Conservation (phyloP, 2,888 invertebrate species). For the Platycheirus rosarum region DNA sequence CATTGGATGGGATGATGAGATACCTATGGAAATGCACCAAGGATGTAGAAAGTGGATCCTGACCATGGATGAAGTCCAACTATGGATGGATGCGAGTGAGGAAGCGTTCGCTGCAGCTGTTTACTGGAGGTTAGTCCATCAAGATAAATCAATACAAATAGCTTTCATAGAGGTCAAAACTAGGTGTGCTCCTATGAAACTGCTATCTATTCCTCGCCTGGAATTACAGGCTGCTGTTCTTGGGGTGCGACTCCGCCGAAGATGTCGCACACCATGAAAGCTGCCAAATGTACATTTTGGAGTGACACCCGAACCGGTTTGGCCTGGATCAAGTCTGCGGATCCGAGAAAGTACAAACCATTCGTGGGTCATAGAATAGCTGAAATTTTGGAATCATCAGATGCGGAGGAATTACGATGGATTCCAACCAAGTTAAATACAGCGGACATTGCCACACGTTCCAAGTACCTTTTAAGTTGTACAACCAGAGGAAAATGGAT, state of each 20-base stretch:
- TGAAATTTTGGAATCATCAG: constrained; percentile 22
- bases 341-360: constrained; percentile 29
- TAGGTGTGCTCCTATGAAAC: constrained; percentile 14
- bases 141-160: not conserved
- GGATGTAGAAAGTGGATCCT: not conserved
- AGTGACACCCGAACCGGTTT: constrained; percentile 28
- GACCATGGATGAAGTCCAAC: not conserved
- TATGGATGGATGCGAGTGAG: constrained; percentile 3
- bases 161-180: constrained; percentile 29
- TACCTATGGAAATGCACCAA: not conserved
- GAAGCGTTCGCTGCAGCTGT: constrained; percentile 13
- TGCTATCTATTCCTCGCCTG: too few species aligned
- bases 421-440: constrained; percentile 29
- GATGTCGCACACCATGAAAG: constrained; percentile 6
- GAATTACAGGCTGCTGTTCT: too few species aligned
- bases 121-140: constrained; percentile 17
- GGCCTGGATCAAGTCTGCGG: constrained; percentile 9
- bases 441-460: constrained; percentile 28
- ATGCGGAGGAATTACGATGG: not conserved
- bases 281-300: constrained; percentile 3
- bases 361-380: constrained; percentile 38
- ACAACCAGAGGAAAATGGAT: constrained; percentile 2
- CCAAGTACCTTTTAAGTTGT: not conserved
- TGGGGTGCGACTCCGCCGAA: constrained; percentile 13
- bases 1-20: not conserved